A percentile compares a stretch with the other conserved stretches of the same genome.
Evolutionary conservation across 2,888 invertebrate genomes (phyloP).

Genomic region (Eretmocerus hayati): DNA sequence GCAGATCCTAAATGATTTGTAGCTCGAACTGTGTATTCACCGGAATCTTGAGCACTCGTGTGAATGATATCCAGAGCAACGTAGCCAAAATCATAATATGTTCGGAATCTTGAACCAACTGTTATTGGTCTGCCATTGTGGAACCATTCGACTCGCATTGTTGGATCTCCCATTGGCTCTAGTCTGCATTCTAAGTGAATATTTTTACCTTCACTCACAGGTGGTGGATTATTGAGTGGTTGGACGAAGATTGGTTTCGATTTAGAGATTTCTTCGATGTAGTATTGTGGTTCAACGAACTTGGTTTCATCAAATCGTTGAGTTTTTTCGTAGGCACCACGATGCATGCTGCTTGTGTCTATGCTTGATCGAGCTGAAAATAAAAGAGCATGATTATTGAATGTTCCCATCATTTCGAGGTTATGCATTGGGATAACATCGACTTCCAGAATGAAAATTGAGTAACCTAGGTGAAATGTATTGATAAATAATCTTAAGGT

Average conservation of each 20-base stretch:
- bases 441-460: not conserved
- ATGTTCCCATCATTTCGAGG: not conserved
- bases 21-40: constrained; percentile 90
- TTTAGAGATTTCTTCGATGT: constrained; percentile 87
- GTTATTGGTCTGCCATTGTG: constrained; percentile 86
- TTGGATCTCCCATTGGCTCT: constrained; percentile 93
- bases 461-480: too few relatives aligned
- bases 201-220: constrained; percentile 80
- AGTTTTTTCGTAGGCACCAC: constrained; percentile 78
- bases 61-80: constrained; percentile 94
- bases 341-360: constrained; percentile 87
- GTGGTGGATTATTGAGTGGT: constrained; percentile 79
- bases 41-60: constrained; percentile 87
- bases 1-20: constrained; percentile 90
- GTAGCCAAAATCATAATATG: constrained; percentile 95
- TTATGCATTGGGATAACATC: not conserved
- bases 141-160: constrained; percentile 94
- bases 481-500: too few relatives aligned
- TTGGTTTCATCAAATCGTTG: constrained; percentile 77
- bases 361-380: constrained; percentile 73
- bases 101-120: constrained; percentile 85
- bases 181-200: constrained; percentile 86
- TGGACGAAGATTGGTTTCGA: constrained; percentile 92
- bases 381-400: not conserved
- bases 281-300: constrained; percentile 80